Evolutionary conservation across 2,888 invertebrate species (phyloP), one percentile per base, ranked within the genome.

Genomic region (Spatulosminthurus flaviceps): DNA sequence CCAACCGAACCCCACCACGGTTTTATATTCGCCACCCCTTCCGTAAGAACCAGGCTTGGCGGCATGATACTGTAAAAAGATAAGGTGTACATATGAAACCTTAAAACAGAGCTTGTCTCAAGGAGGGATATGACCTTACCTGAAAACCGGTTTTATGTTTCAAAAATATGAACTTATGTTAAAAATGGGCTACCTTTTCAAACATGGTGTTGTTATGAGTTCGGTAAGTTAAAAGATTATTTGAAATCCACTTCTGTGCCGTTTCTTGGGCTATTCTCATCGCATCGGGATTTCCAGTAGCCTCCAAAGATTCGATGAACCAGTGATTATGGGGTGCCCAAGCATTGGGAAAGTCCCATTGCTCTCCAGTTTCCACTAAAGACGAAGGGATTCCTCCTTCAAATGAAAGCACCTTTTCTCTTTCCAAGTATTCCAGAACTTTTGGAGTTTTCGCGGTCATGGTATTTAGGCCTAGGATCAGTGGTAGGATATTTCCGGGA

Each of bases 281-380:
- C 0, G 94, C 94, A 73, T 90, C 90, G 0, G 89, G 88, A 34
- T 92, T 90, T 0, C 90, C 91, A 0, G 94, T 92, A 86, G 91
- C 90, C 22, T 92, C 91, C 76, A 96, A 89, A 0, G 94, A 95
- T 86, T 92, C 90, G 16, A 96, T 92, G 85, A 95, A 89, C 51
- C 96, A 92, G 87, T 96, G 93, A 87, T 96, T 95, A 42, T 96
- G 90, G 0, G 97, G 97, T 0, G 97, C 94, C 97, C 97, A 97
- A 13, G 81, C 76, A 42, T 66, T 76, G 24, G 76, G 64, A 41
- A 76, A 76, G 28, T 66, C 78, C 78, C 78, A 78, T 42, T 78
- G 78, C 21, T 78, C 66, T 24, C 66, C 66, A 1, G 72, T 78
- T 16, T 34, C 89, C 29, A 73, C 42, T 16, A 66, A 7, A 1